Evolutionary conservation across 2,888 invertebrate genomes (phyloP).

Genomic region (Nomada hirtipes): DNA sequence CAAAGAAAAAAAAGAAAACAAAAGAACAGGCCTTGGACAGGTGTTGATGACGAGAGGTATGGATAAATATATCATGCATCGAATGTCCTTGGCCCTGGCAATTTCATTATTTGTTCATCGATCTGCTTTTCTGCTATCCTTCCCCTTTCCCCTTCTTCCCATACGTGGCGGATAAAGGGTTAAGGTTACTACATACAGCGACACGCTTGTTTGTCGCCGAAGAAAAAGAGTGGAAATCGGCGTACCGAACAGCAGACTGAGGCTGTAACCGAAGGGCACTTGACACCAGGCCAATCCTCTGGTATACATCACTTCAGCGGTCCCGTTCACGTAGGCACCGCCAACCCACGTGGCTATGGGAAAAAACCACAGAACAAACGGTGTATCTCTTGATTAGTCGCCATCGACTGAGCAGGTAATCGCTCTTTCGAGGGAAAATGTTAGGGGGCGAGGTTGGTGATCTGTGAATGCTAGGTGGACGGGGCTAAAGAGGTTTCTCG

Average conservation of each 20-base stretch:
- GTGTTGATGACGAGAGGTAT: neutral
- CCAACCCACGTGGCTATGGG: slow-evolving; percentile 86
- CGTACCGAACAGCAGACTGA: slow-evolving; percentile 88
- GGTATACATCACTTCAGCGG: slow-evolving; percentile 88
- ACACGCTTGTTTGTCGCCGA: neutral
- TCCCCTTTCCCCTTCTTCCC: neutral
- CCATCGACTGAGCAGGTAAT: slow-evolving; percentile 34
- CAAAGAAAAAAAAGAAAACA: neutral
- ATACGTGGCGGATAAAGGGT: slow-evolving; percentile 50
- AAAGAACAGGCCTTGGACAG: neutral
- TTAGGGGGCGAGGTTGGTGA: slow-evolving; percentile 38
- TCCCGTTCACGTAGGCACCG: slow-evolving; percentile 90
- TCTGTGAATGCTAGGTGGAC: slow-evolving; percentile 26
- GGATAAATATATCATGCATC: slow-evolving; percentile 41
- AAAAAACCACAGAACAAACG: slow-evolving; percentile 15
- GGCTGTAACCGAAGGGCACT: slow-evolving; percentile 90
- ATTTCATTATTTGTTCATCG: slow-evolving; percentile 33
- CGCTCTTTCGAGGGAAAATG: slow-evolving; percentile 54
- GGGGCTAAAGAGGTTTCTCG: neutral
- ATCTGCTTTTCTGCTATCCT: slow-evolving; percentile 19
- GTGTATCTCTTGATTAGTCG: slow-evolving; percentile 29
- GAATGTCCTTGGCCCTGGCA: slow-evolving; percentile 51
- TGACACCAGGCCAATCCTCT: slow-evolving; percentile 89
- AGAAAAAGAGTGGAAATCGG: slow-evolving; percentile 26
- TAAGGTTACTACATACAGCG: slow-evolving; percentile 49